phyloP scores from a whole-genome alignment of 2,113 vertebrate species.

The Ctenodactylus gundi region DNA sequence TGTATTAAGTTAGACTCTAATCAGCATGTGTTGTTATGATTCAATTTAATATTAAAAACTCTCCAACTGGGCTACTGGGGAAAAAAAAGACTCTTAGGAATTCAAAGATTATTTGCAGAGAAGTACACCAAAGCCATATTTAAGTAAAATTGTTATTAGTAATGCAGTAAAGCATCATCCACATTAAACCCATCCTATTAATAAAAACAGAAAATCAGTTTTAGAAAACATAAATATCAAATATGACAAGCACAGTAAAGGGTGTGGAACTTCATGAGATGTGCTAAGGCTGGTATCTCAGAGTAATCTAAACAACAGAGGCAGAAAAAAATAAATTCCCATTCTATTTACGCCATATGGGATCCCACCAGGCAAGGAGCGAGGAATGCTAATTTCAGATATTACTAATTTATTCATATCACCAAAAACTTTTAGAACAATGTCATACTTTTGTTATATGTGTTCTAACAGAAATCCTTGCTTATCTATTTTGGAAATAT shows the following conservation, averaged over 20 bases:
- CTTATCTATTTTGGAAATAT: neutral
- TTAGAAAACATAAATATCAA: slow-evolving; percentile 67
- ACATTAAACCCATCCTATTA: slow-evolving; percentile 49
- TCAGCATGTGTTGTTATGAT: slow-evolving; percentile 71
- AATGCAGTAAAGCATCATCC: neutral
- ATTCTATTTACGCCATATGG: neutral
- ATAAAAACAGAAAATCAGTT: slow-evolving; percentile 57
- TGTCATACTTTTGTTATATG: neutral
- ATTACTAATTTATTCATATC: neutral
- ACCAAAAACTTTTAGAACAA: neutral
- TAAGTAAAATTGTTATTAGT: slow-evolving; percentile 69
- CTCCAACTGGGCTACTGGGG: slow-evolving; percentile 65
- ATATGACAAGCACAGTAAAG: slow-evolving; percentile 29
- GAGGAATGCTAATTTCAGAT: neutral
- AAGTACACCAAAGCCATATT: slow-evolving; percentile 55
- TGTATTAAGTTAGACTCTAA: slow-evolving; percentile 72
- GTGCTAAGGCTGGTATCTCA: slow-evolving; percentile 15
- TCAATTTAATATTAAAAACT: slow-evolving; percentile 77
- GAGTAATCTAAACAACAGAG: neutral
- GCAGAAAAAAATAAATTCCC: slow-evolving; percentile 20
- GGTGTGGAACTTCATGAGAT: slow-evolving; percentile 10
- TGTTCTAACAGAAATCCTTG: neutral
- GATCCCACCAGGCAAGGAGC: neutral
- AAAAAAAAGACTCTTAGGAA: slow-evolving; percentile 74
- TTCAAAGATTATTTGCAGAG: slow-evolving; percentile 66